Percentiles rank a stretch among this genome's conserved stretches.
These are phyloP conservation scores for Rhinoderma darwinii DNA, from an alignment of 2,113 vertebrate genomes.

Conservation along the genomic window DNA sequence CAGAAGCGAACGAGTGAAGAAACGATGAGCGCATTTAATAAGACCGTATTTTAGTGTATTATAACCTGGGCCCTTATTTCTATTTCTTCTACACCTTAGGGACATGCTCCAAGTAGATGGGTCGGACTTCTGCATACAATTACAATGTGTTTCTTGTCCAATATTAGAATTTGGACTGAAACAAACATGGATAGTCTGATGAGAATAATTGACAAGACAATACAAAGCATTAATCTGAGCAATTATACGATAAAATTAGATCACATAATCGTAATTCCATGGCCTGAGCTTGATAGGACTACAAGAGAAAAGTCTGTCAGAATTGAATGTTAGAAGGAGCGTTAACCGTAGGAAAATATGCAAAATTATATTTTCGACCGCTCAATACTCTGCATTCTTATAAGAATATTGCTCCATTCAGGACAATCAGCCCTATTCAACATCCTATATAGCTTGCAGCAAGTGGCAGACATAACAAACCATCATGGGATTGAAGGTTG, in stretches of 20 bases:
- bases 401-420: neutral
- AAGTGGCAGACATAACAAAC: neutral
- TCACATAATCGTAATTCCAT: neutral
- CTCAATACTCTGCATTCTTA: neutral
- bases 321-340: neutral
- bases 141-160: neutral
- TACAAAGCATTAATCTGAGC: neutral
- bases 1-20: too few species aligned
- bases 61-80: too few species aligned
- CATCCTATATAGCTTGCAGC: slow-evolving; percentile 1
- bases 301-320: neutral
- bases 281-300: neutral
- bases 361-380: neutral
- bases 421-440: neutral
- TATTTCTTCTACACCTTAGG: too few species aligned
- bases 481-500: neutral
- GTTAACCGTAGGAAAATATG: neutral
- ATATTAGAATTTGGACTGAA: neutral
- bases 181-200: neutral
- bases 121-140: neutral
- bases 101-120: too few species aligned
- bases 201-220: slow-evolving; percentile 2
- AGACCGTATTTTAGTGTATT: too few species aligned
- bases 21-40: too few species aligned
- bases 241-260: neutral